Evolutionary conservation across 2,797 vertebrate genomes (phyloP).

Genomic region (Thalassophryne amazonica): DNA sequence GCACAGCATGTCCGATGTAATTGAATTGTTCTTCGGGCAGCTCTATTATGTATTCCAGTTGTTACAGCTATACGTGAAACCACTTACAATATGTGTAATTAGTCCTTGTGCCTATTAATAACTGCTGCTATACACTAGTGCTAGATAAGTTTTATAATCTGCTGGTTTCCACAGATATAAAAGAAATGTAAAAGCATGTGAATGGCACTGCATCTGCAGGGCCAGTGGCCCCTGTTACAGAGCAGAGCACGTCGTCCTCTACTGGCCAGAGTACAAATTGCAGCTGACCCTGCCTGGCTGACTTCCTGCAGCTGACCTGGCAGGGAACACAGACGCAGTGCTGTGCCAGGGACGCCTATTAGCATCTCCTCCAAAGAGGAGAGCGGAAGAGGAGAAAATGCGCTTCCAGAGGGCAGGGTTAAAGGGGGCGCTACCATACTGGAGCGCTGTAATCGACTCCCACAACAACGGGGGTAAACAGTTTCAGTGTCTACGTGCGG

Average conservation of each 20-base stretch:
- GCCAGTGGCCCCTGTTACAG: slow-evolving; percentile 1
- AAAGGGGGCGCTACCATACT: slow-evolving; percentile 13
- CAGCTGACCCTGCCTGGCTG: slow-evolving; percentile 58
- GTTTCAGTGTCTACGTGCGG: slow-evolving; percentile 11
- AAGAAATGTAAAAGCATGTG: neutral
- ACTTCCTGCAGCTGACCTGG: slow-evolving; percentile 46
- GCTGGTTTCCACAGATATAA: slow-evolving; percentile 19
- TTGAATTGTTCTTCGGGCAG: slow-evolving; percentile 64
- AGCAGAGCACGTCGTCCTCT: slow-evolving; percentile 59
- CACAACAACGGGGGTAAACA: slow-evolving; percentile 32
- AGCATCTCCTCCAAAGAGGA: slow-evolving; percentile 25
- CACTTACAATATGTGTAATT: slow-evolving; percentile 58
- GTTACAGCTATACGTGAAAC: slow-evolving; percentile 32
- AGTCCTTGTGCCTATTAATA: slow-evolving; percentile 48
- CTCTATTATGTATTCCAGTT: slow-evolving; percentile 43
- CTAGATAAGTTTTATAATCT: slow-evolving; percentile 16
- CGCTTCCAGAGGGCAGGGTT: slow-evolving; percentile 10
- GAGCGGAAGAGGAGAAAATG: slow-evolving; percentile 15
- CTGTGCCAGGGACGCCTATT: slow-evolving; percentile 61
- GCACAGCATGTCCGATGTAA: slow-evolving; percentile 63
- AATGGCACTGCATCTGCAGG: slow-evolving; percentile 4
- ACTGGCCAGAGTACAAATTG: slow-evolving; percentile 54
- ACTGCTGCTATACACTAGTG: slow-evolving; percentile 32
- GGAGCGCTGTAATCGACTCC: slow-evolving; percentile 48
- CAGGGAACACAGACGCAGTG: slow-evolving; percentile 69